Conservation (phyloP, 1,140 invertebrate genomes). For the Magallana angulata region DNA sequence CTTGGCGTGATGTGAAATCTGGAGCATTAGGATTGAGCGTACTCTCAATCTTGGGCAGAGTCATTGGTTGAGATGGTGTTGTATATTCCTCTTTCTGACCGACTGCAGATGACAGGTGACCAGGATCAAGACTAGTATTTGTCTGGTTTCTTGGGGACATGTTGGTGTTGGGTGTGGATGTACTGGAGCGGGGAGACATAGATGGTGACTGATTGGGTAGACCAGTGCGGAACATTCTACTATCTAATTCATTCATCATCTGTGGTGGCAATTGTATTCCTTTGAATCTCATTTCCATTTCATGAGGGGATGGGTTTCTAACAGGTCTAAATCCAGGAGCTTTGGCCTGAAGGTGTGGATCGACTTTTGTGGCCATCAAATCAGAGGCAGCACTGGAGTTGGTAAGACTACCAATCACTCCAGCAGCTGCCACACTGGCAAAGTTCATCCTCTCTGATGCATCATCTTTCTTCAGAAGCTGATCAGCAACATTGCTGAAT, state of each 20-base stretch:
- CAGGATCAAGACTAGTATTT: constrained; percentile 51
- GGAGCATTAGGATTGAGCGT: constrained; percentile 92
- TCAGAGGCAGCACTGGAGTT: constrained; percentile 66
- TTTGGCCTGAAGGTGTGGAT: constrained; percentile 75
- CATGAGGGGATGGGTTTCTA: constrained; percentile 65
- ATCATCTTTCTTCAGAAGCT: constrained; percentile 85
- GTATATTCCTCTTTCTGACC: constrained; percentile 76
- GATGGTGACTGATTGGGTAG: constrained; percentile 76
- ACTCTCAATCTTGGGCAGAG: constrained; percentile 82
- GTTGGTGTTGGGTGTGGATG: constrained; percentile 59
- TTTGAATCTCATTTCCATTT: constrained; percentile 42
- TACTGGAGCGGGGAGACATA: constrained; percentile 84
- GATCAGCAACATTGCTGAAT: constrained; percentile 84
- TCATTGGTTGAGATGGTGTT: constrained; percentile 79
- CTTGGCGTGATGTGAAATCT: constrained; percentile 83
- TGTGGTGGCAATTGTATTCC: constrained; percentile 48
- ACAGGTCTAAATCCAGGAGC: constrained; percentile 75
- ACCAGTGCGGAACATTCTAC: constrained; percentile 83
- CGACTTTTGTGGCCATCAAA: constrained; percentile 78
- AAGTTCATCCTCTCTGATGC: constrained; percentile 85
- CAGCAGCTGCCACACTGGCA: constrained; percentile 86
- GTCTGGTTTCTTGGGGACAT: constrained; percentile 63
- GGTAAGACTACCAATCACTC: constrained; percentile 77
- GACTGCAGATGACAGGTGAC: constrained; percentile 57
- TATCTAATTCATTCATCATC: constrained; percentile 51